A percentile compares a stretch with the other conserved stretches of the same genome.
These are phyloP conservation scores for Coregonus sp. DNA, from an alignment of 2,797 vertebrate species.

Conservation along the genomic window DNA sequence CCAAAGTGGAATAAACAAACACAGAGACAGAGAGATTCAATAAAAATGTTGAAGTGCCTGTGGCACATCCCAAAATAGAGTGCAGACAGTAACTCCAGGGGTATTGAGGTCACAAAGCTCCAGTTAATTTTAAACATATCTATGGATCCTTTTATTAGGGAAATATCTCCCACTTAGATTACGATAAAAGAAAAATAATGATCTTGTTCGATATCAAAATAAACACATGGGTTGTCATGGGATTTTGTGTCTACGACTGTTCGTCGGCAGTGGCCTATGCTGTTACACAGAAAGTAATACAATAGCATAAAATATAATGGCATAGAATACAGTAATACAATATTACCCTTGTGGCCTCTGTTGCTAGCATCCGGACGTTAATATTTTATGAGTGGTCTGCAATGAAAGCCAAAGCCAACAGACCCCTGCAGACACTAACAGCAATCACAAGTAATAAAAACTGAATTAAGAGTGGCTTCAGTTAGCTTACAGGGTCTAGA, in stretches of 20 bases:
- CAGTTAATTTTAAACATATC: constrained; percentile 2
- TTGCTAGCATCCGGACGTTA: background rate
- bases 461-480: constrained; percentile 50
- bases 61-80: background rate
- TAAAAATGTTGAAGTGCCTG: too few species aligned
- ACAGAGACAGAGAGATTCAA: background rate
- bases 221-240: constrained; percentile 49
- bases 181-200: constrained; percentile 42
- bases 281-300: constrained; percentile 18
- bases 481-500: constrained; percentile 47
- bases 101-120: too few species aligned
- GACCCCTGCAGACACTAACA: constrained; percentile 45
- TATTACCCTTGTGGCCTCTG: constrained; percentile 8
- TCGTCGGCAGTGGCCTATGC: constrained; percentile 39
- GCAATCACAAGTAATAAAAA: constrained; percentile 63
- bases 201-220: constrained; percentile 49
- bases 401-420: constrained; percentile 54
- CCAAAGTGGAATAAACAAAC: background rate
- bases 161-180: too few species aligned
- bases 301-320: constrained; percentile 31
- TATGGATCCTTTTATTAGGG: constrained; percentile 45
- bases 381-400: constrained; percentile 36
- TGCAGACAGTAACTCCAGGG: constrained; percentile 43
- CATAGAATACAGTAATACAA: constrained; percentile 28
- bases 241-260: constrained; percentile 52